Percentiles rank a stretch among this genome's conserved stretches.
These are phyloP conservation scores for Sarcophaga subvicina DNA, from an alignment of 2,888 invertebrate genomes.

Conservation along the genomic window DNA sequence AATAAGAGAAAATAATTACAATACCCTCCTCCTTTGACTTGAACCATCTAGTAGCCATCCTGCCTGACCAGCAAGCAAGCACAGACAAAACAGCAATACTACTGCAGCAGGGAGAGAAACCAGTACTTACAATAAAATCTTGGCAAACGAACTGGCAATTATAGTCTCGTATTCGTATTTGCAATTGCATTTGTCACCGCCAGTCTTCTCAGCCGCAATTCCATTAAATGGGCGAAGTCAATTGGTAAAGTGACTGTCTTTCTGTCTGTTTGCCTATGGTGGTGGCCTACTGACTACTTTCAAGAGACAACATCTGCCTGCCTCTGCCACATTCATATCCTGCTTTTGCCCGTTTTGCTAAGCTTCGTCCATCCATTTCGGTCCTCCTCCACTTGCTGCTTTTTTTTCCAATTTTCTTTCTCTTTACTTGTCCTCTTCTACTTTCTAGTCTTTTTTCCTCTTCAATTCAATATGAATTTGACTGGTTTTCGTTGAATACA, in stretches of 20 bases:
- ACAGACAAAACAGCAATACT: too few relatives aligned
- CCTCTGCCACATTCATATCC: neutral
- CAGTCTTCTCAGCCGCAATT: neutral
- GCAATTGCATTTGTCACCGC: conserved; percentile 1
- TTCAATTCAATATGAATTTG: conserved; percentile 26
- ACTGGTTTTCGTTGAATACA: conserved; percentile 68
- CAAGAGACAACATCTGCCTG: conserved; percentile 24
- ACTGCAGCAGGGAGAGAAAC: too few relatives aligned
- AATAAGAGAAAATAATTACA: conserved; percentile 8
- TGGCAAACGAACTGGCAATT: conserved; percentile 4
- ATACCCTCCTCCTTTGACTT: neutral
- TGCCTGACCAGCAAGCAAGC: neutral
- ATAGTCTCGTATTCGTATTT: conserved; percentile 22
- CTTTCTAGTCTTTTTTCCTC: neutral
- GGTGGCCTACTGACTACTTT: conserved; percentile 60
- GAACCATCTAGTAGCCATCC: neutral
- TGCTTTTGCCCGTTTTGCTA: neutral
- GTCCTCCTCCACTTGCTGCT: conserved; percentile 57
- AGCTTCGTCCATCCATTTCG: conserved; percentile 11
- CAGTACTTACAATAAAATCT: conserved; percentile 6
- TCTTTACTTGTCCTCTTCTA: neutral
- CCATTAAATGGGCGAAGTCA: conserved; percentile 33
- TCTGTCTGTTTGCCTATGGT: neutral
- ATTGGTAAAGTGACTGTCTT: neutral
- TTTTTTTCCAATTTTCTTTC: conserved; percentile 5